phyloP scores from a whole-genome alignment of 2,888 invertebrate genomes.

The Galerucella pusilla region DNA sequence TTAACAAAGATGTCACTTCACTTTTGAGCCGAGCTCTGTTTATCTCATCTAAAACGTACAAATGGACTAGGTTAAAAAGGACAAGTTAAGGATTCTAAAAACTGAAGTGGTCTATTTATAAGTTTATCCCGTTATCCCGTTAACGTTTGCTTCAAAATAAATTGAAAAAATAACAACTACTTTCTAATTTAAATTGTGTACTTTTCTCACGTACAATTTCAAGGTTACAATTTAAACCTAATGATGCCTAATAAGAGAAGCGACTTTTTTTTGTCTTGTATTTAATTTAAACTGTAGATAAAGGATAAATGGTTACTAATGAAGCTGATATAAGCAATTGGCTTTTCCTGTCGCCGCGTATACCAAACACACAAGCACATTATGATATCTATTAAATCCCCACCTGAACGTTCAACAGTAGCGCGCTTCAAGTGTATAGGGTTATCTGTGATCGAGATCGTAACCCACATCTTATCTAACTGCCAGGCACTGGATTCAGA shows the following conservation, averaged over 20 bases:
- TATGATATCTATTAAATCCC: conserved; percentile 42
- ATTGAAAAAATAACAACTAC: not conserved
- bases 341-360: conserved; percentile 55
- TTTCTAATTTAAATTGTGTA: not conserved
- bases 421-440: conserved; percentile 9
- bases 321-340: conserved; percentile 58
- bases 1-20: no score
- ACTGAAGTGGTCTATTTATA: not conserved
- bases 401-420: conserved; percentile 39
- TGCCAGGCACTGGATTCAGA: no score
- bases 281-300: conserved; percentile 51
- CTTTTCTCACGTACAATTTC: not conserved
- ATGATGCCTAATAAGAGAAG: not conserved
- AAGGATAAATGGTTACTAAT: conserved; percentile 56
- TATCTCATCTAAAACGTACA: no score
- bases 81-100: not conserved
- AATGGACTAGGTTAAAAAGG: no score
- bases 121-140: no score
- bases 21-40: no score
- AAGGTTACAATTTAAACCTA: not conserved
- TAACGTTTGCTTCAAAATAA: no score
- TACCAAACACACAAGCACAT: conserved; percentile 40
- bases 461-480: no score
- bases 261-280: conserved; percentile 23
- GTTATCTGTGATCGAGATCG: not conserved